These are phyloP conservation scores for Harpalus rubripes DNA, from an alignment of 2,888 invertebrate genomes.

Conservation along the genomic window DNA sequence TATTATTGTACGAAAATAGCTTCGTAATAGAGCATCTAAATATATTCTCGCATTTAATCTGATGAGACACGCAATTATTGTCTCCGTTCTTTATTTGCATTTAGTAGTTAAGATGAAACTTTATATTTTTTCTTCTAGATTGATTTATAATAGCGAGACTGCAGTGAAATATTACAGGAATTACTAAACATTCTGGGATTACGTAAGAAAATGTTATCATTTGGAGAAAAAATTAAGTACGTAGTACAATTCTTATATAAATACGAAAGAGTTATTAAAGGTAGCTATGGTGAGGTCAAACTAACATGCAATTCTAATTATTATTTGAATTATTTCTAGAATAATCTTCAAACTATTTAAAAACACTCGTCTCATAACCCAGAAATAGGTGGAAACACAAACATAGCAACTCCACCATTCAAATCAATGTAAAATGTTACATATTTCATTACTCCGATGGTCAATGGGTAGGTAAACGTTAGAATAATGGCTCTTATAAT, in stretches of 20 bases:
- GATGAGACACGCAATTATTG: background rate
- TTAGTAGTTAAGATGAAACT: background rate
- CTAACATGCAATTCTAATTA: background rate
- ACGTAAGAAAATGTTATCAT: background rate
- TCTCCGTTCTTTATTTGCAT: background rate
- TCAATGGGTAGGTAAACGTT: too few species aligned
- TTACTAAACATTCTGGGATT: background rate
- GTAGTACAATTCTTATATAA: conserved; percentile 3
- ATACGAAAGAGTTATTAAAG: background rate
- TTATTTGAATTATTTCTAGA: background rate
- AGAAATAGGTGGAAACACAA: too few species aligned
- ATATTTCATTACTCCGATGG: too few species aligned
- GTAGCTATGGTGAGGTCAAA: background rate
- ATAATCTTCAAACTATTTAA: too few species aligned
- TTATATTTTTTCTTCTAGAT: background rate
- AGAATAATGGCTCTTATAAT: too few species aligned
- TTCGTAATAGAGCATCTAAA: background rate
- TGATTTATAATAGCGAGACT: background rate
- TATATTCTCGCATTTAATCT: background rate
- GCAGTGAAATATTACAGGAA: background rate
- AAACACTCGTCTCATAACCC: too few species aligned
- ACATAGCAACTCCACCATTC: too few species aligned
- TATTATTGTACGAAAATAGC: conserved; percentile 3
- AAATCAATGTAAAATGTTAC: too few species aligned
- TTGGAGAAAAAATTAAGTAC: background rate